phyloP scores from a whole-genome alignment of 2,888 invertebrate genomes.

The Noctua fimbriata region DNA sequence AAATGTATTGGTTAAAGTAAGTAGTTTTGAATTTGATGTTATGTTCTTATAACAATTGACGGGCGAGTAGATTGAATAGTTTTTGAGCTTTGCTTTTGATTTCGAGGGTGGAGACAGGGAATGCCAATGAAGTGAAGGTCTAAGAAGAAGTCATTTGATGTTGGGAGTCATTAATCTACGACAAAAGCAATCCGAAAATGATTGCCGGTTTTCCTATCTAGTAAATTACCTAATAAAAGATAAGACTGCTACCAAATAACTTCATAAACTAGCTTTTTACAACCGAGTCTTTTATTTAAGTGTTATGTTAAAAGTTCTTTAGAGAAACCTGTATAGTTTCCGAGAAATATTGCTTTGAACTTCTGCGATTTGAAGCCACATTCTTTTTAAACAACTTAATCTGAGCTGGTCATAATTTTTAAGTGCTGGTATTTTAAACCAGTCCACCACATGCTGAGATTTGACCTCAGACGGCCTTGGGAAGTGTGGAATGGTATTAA shows the following conservation, averaged over 20 bases:
- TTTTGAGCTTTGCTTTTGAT: neutral
- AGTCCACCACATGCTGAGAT: slow-evolving; percentile 32
- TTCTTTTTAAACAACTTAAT: slow-evolving; percentile 52
- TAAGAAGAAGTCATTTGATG: neutral
- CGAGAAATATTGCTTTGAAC: slow-evolving; percentile 38
- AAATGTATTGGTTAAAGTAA: neutral
- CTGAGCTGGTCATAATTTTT: slow-evolving; percentile 19
- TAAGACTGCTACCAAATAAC: neutral
- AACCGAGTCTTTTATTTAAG: neutral
- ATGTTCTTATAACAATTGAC: neutral
- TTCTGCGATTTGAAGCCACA: slow-evolving; percentile 31
- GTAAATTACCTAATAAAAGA: neutral
- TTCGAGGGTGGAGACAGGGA: neutral
- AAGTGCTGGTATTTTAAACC: slow-evolving; percentile 35
- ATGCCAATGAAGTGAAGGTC: no score
- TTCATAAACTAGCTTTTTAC: slow-evolving; percentile 31
- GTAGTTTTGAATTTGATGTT: neutral
- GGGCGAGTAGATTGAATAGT: neutral
- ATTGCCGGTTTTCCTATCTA: neutral
- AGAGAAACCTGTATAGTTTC: slow-evolving; percentile 36
- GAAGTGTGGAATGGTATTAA: neutral
- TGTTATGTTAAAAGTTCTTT: slow-evolving; percentile 7
- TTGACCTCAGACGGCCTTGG: slow-evolving; percentile 29
- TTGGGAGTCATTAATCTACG: neutral
- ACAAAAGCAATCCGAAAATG: neutral